These are phyloP conservation scores for Cerceris ruficornis DNA, from an alignment of 2,888 invertebrate genomes.

Conservation along the genomic window DNA sequence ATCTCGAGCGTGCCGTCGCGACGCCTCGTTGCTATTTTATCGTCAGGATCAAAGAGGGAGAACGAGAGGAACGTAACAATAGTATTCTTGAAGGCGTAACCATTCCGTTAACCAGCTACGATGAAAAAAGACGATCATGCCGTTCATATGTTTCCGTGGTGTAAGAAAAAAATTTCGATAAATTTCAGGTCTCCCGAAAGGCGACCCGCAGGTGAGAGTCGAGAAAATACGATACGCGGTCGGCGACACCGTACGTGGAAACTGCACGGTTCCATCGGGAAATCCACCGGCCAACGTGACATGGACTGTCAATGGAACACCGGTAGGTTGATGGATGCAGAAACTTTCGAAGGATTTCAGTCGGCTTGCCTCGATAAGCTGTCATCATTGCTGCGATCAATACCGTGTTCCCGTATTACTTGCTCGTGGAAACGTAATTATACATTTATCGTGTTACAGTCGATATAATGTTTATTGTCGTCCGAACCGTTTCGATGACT, in stretches of 20 bases:
- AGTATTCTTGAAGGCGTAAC: constrained; percentile 11
- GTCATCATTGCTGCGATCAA: constrained; percentile 30
- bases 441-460: background rate
- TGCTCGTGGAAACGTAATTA: constrained; percentile 4
- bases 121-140: background rate
- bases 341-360: constrained; percentile 37
- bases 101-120: background rate
- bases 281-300: constrained; percentile 88
- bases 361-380: constrained; percentile 33
- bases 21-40: constrained; percentile 45
- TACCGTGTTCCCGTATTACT: constrained; percentile 5
- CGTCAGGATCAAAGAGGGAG: background rate
- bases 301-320: constrained; percentile 86
- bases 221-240: constrained; percentile 88
- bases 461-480: background rate
- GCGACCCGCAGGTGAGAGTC: constrained; percentile 86
- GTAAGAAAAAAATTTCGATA: constrained; percentile 17
- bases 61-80: constrained; percentile 19
- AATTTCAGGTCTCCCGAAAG: constrained; percentile 86
- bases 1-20: constrained; percentile 20
- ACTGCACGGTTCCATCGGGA: constrained; percentile 87
- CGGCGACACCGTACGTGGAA: constrained; percentile 87
- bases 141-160: background rate
- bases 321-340: constrained; percentile 72
- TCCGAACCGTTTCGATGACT: constrained; percentile 4